Conservation (phyloP, 2,113 vertebrate genomes). For the Hystrix brachyura region DNA sequence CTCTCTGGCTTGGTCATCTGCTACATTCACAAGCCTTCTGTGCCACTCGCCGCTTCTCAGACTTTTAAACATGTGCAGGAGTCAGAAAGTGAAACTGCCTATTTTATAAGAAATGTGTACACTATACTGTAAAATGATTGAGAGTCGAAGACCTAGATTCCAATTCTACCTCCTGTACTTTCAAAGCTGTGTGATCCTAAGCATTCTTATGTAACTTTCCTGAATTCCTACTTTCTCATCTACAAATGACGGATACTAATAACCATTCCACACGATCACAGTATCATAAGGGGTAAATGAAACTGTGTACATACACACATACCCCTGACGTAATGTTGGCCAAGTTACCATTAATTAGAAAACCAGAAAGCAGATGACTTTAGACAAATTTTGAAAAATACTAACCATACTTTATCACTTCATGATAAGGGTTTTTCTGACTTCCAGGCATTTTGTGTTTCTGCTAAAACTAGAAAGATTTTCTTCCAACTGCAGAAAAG, state of each 20-base stretch:
- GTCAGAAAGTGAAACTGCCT: neutral
- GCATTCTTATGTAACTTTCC: neutral
- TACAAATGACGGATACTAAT: neutral
- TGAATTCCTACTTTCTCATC: neutral
- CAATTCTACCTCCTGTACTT: neutral
- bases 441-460: conserved; percentile 19
- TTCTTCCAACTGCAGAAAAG: conserved; percentile 1
- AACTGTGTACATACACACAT: neutral
- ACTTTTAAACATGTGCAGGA: neutral
- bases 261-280: neutral
- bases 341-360: neutral
- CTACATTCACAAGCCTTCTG: neutral
- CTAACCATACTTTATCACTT: neutral
- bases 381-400: neutral
- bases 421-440: neutral
- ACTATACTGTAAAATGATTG: neutral
- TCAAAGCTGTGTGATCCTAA: neutral
- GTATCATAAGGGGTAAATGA: neutral
- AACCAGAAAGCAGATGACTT: neutral
- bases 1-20: neutral
- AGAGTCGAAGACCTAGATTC: neutral
- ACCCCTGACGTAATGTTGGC: neutral
- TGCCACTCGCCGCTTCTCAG: neutral
- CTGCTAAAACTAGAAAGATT: conserved; percentile 12
- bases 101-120: neutral